phyloP scores from a whole-genome alignment of 2,113 vertebrate genomes.

The Apistogramma diplotaenia region DNA sequence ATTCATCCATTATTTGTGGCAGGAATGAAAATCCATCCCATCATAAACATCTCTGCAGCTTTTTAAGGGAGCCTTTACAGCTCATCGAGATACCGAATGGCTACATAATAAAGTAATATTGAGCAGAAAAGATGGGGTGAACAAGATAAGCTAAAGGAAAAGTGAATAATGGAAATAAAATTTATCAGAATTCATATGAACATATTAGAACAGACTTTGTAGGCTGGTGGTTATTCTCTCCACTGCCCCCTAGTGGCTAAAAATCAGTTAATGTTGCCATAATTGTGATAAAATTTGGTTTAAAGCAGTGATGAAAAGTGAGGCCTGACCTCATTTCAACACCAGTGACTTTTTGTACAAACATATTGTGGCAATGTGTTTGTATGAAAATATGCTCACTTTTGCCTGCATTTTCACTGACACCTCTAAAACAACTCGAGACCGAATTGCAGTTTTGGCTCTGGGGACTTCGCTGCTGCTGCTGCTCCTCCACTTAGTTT shows the following conservation, averaged over 20 bases:
- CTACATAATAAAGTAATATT: not conserved
- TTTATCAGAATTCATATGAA: not conserved
- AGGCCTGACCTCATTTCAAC: not conserved
- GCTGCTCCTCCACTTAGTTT: not conserved
- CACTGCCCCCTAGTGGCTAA: constrained; percentile 26
- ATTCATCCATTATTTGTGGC: not conserved
- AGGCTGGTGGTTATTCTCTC: not conserved
- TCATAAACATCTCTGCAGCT: not conserved
- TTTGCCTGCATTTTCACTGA: not conserved
- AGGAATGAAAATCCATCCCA: not conserved
- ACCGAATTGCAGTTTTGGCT: constrained; percentile 1
- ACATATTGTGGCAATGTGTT: not conserved
- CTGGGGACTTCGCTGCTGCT: constrained; percentile 2
- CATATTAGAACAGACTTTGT: no score
- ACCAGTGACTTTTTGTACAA: not conserved
- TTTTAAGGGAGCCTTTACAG: not conserved
- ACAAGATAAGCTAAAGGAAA: not conserved
- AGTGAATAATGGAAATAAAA: not conserved
- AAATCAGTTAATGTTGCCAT: not conserved
- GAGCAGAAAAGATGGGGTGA: not conserved
- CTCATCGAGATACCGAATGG: not conserved
- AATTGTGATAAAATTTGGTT: not conserved
- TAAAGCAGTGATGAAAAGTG: not conserved
- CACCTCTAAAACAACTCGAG: constrained; percentile 3
- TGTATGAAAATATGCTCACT: not conserved